These are phyloP conservation scores for Tupaia chinensis DNA, from an alignment of 2,113 vertebrate genomes.

Conservation along the genomic window DNA sequence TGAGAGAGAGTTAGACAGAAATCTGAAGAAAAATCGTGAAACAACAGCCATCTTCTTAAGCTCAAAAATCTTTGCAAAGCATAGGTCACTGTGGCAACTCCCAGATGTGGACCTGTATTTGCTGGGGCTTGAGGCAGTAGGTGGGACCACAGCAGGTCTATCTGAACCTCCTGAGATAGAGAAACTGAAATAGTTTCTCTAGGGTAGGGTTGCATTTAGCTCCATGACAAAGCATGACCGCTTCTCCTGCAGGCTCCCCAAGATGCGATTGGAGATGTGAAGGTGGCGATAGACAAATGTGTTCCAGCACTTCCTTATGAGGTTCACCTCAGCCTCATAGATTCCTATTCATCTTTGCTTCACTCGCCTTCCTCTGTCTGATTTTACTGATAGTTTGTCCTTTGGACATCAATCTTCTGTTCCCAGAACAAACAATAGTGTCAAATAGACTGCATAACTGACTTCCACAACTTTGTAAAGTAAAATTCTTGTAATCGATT, in stretches of 20 bases:
- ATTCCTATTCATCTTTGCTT: neutral
- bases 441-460: neutral
- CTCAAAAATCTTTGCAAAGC: neutral
- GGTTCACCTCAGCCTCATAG: neutral
- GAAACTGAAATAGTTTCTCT: neutral
- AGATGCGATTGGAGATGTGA: accelerated
- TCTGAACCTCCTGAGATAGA: no score
- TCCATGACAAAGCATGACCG: accelerated
- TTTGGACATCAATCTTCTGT: neutral
- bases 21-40: neutral
- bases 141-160: neutral
- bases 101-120: neutral
- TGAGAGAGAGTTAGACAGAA: neutral
- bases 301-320: neutral
- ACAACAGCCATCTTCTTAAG: neutral
- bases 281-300: neutral
- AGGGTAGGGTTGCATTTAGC: neutral
- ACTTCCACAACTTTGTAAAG: neutral
- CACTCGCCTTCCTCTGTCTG: neutral
- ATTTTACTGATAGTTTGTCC: neutral
- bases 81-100: neutral
- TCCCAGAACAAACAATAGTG: neutral
- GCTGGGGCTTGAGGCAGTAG: accelerated
- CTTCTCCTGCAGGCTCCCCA: neutral
- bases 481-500: neutral